Conservation (phyloP, 2,797 vertebrate genomes). For the Tympanoctomys barrerae region DNA sequence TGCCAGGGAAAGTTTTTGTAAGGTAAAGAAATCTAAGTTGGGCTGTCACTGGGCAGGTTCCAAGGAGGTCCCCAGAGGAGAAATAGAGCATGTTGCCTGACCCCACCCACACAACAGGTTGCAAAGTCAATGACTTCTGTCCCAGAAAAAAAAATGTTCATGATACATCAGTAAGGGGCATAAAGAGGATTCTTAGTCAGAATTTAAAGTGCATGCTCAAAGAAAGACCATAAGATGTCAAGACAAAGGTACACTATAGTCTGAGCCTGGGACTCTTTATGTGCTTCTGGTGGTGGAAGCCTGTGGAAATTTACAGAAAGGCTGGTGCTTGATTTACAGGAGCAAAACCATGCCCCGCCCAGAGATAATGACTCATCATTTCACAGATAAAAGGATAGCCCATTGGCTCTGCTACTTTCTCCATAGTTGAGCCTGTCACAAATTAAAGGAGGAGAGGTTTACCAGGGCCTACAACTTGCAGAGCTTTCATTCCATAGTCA, state of each 20-base stretch:
- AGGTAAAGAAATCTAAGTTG: not conserved
- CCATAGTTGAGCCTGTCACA: not conserved
- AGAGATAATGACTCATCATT: not conserved
- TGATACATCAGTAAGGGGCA: not conserved
- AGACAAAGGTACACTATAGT: not conserved
- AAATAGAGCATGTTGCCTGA: not conserved
- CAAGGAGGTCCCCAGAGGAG: not conserved
- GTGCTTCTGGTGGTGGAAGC: not conserved
- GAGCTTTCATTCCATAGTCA: not conserved
- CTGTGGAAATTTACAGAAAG: not conserved
- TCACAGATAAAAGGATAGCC: not conserved
- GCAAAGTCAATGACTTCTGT: not conserved
- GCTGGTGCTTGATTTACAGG: not conserved
- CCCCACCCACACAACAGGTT: not conserved
- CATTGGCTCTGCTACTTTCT: not conserved
- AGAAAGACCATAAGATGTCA: not conserved
- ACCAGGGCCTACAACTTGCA: not conserved
- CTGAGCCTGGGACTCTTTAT: not conserved
- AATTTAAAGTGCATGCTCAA: not conserved
- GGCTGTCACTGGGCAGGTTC: not conserved
- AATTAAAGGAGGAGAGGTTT: not conserved
- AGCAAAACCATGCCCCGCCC: not conserved
- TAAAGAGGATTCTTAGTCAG: not conserved
- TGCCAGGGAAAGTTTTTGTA: not conserved
- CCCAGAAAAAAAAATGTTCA: not conserved